Evolutionary conservation across 2,888 invertebrate species (phyloP).

Genomic region (Ophioninae sp.): DNA sequence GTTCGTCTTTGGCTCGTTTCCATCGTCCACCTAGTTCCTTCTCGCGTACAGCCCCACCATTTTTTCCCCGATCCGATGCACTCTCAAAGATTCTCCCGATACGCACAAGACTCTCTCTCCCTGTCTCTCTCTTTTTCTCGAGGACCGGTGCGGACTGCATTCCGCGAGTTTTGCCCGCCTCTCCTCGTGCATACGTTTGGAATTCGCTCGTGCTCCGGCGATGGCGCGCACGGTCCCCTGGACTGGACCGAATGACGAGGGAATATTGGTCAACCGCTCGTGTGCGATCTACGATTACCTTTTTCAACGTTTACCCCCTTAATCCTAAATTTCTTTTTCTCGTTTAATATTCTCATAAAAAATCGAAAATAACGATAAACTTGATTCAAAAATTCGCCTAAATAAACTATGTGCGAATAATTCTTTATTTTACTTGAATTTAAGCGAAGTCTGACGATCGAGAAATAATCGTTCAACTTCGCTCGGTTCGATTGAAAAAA

Average conservation of each 20-base stretch:
- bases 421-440: no score
- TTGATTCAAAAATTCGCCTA: no score
- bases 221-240: constrained; percentile 23
- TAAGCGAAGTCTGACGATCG: no score
- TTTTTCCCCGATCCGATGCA: constrained; percentile 65
- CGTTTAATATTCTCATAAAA: no score
- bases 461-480: neutral
- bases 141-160: constrained; percentile 68
- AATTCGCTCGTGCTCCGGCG: constrained; percentile 25
- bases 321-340: no score
- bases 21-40: constrained; percentile 60
- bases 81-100: constrained; percentile 60
- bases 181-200: constrained; percentile 43
- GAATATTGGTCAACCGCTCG: constrained; percentile 31
- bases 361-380: no score
- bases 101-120: constrained; percentile 60
- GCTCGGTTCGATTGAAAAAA: neutral
- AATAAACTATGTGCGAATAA: no score
- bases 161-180: constrained; percentile 60
- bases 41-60: constrained; percentile 48
- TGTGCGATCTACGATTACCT: constrained; percentile 1
- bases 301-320: no score
- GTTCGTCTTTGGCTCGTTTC: constrained; percentile 56
- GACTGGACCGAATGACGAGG: constrained; percentile 58
- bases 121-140: constrained; percentile 3